phyloP scores from a whole-genome alignment of 2,888 invertebrate species.

The Gibbula magus region DNA sequence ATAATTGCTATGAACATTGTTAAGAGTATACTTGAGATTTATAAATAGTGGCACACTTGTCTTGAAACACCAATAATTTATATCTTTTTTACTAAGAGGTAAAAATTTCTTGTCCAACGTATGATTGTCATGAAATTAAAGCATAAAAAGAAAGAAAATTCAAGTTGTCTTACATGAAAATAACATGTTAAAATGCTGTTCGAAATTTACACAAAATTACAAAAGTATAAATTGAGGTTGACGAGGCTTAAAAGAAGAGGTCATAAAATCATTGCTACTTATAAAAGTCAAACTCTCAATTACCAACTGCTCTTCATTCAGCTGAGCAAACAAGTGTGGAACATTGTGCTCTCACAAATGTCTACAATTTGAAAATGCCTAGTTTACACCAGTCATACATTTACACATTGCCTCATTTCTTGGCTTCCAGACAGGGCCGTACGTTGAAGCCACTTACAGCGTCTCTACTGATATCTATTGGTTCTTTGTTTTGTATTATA shows the following conservation, averaged over 20 bases:
- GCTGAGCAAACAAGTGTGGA: neutral
- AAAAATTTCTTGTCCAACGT: neutral
- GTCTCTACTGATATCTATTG: conserved; percentile 46
- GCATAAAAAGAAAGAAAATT: too few species aligned
- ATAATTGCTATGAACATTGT: conserved; percentile 7
- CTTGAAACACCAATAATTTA: neutral
- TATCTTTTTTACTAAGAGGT: neutral
- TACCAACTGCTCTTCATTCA: neutral
- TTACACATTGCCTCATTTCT: neutral
- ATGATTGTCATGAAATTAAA: too few species aligned
- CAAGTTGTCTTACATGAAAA: too few species aligned
- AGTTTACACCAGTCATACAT: neutral
- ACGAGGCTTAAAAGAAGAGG: neutral
- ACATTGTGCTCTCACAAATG: neutral
- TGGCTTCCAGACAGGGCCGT: conserved; percentile 45
- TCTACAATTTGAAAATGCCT: conserved; percentile 23
- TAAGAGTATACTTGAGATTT: neutral
- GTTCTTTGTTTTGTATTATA: conserved; percentile 51
- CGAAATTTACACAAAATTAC: neutral
- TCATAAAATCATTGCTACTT: conserved; percentile 1
- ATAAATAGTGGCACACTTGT: neutral
- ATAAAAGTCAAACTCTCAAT: neutral
- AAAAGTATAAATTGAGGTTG: neutral
- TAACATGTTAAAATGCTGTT: neutral
- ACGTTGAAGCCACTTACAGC: conserved; percentile 61